These are phyloP conservation scores for Ornithoptera alexandrae DNA, from an alignment of 2,888 invertebrate genomes.

Conservation along the genomic window DNA sequence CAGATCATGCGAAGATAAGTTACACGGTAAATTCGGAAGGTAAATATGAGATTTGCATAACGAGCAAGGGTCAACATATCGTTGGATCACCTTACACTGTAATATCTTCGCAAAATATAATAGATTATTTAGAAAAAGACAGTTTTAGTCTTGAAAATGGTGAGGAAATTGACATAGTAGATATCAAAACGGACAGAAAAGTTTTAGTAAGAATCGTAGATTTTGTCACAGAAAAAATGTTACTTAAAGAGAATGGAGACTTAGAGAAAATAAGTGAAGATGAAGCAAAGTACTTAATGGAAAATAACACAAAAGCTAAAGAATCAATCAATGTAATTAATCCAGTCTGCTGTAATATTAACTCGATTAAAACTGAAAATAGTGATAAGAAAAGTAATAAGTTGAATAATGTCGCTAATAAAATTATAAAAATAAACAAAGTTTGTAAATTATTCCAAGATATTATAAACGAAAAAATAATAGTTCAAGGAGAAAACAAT, in stretches of 20 bases:
- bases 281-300: constrained; percentile 65
- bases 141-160: constrained; percentile 68
- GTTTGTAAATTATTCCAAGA: constrained; percentile 58
- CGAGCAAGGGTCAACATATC: constrained; percentile 76
- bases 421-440: constrained; percentile 56
- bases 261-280: constrained; percentile 71
- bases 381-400: constrained; percentile 36
- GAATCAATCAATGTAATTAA: constrained; percentile 31
- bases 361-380: constrained; percentile 19
- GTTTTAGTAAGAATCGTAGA: constrained; percentile 76
- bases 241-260: constrained; percentile 73
- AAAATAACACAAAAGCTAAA: constrained; percentile 44
- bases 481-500: constrained; percentile 22
- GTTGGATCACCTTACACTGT: constrained; percentile 81
- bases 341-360: constrained; percentile 33
- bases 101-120: constrained; percentile 64
- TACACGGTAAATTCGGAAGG: constrained; percentile 76
- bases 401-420: constrained; percentile 54
- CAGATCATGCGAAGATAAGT: constrained; percentile 74
- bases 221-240: constrained; percentile 79
- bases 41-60: constrained; percentile 79
- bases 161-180: constrained; percentile 73
- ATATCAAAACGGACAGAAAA: constrained; percentile 68
- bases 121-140: constrained; percentile 59
- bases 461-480: constrained; percentile 41